These are phyloP conservation scores for Alectura lathami DNA, from an alignment of 2,113 vertebrate genomes.

Conservation along the genomic window DNA sequence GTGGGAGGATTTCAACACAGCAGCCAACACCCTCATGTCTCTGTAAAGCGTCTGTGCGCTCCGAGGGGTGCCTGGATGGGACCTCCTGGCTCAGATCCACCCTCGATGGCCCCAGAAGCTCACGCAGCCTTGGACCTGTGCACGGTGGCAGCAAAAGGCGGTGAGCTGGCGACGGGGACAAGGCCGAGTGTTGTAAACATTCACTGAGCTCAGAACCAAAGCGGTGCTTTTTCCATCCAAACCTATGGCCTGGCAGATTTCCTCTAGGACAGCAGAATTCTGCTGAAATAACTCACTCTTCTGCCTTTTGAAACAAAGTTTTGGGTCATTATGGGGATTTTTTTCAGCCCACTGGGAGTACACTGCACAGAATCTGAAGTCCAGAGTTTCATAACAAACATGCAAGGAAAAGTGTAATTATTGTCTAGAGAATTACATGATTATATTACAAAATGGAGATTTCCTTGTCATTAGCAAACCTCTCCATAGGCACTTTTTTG, in stretches of 20 bases:
- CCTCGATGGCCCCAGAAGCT: neutral
- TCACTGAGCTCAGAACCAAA: neutral
- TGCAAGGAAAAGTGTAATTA: constrained; percentile 31
- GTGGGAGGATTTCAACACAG: neutral
- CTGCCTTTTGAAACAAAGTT: neutral
- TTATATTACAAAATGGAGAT: constrained; percentile 55
- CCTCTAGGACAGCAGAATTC: neutral
- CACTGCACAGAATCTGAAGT: neutral
- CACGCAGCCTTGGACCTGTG: neutral
- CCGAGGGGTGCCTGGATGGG: neutral
- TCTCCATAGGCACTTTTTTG: constrained; percentile 55
- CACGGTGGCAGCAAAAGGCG: neutral
- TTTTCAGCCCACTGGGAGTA: neutral
- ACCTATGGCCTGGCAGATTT: neutral
- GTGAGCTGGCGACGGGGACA: neutral
- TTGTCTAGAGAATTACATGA: constrained; percentile 41
- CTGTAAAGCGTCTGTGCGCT: neutral
- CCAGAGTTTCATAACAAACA: constrained; percentile 29
- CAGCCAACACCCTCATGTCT: accelerated
- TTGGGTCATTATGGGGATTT: neutral
- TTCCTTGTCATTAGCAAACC: constrained; percentile 49
- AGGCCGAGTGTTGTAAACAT: neutral
- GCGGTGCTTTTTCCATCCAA: neutral
- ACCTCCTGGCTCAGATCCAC: neutral
- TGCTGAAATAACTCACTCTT: neutral